phyloP scores from a whole-genome alignment of 2,113 vertebrate genomes.

The Athene cunicularia region DNA sequence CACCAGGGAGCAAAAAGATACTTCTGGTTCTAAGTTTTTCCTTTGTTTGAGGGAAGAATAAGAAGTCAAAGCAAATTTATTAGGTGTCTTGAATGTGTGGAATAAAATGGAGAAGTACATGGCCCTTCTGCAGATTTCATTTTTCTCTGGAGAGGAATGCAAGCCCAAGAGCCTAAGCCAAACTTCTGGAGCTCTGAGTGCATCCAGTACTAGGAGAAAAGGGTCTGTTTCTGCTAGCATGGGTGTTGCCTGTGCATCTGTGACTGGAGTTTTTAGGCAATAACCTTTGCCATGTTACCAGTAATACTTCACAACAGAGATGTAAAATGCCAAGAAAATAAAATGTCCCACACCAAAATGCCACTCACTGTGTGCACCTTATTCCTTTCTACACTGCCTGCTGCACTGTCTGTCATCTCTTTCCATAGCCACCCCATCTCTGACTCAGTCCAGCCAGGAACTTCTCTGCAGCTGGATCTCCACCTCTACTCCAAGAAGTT shows the following conservation, averaged over 20 bases:
- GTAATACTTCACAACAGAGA: not conserved
- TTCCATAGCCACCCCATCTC: not conserved
- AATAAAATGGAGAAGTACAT: constrained; percentile 35
- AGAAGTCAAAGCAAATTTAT: constrained; percentile 25
- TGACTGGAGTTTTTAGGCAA: not conserved
- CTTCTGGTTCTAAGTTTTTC: constrained; percentile 16
- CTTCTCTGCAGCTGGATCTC: not conserved
- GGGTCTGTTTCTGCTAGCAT: not conserved
- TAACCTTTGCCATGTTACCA: not conserved
- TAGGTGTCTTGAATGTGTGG: not conserved
- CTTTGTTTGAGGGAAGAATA: constrained; percentile 49
- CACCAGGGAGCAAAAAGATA: not conserved
- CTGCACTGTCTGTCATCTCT: not conserved
- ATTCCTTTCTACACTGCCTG: not conserved
- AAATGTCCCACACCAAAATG: not conserved
- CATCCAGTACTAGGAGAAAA: not conserved
- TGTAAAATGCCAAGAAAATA: not conserved
- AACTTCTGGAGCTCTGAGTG: constrained; percentile 14
- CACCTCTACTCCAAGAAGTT: not conserved
- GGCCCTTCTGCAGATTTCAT: constrained; percentile 21
- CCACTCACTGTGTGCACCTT: not conserved
- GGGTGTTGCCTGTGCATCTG: not conserved
- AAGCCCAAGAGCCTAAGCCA: constrained; percentile 38
- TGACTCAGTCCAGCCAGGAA: not conserved
- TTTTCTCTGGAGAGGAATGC: constrained; percentile 31